Base-by-base conservation (phyloP, 2,888 invertebrate species). In the Erebia aethiops region DNA sequence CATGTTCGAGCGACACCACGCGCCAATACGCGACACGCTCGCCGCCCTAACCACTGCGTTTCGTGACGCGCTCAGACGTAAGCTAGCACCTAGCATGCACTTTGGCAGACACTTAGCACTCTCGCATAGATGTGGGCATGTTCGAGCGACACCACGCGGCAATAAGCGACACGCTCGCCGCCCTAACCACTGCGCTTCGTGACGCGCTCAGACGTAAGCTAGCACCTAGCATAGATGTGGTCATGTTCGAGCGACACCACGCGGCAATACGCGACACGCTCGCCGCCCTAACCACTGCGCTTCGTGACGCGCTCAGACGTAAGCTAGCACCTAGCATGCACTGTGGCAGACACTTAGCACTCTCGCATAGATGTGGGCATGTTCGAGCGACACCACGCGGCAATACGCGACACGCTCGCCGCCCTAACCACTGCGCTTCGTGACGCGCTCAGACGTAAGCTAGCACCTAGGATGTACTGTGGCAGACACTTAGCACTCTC, bases 191-290 rank as follows among this genome's bases (percentile, higher is more conserved):
- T 79, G 94, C 95, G 86, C 95, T 96, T 74, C 95, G 95, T 84
- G 94, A 95, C 89, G 95, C 95, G 85, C 94, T 95, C 74, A 92
- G 93, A 91, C 94, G 96, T 96, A 95, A 96, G 96, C 94, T 78
- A 76, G 78, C 69, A 69, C 69, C n/a, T 54, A 61, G 72, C 58
- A 35, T 87, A 71, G 91, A 93, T 90, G 79, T 82, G 81, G 80
- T 91, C 82, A 92, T 96, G 88, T 94, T 96, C 91, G 92, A 90
- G 85, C 93, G 94, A 69, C 95, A 95, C 89, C 95, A 95, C 87
- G 87, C 87, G 72, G 91, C 93, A 76, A 92, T 96, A 80, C 94
- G 95, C 81, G 90, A 89, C 79, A 94, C 95, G 76, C 93, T 96
- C 77, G 92, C 94, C 11, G 90, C 95, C 79, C 94, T 96, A 82